phyloP scores from a whole-genome alignment of 2,888 invertebrate genomes.

The Malthinus seriepunctatus region DNA sequence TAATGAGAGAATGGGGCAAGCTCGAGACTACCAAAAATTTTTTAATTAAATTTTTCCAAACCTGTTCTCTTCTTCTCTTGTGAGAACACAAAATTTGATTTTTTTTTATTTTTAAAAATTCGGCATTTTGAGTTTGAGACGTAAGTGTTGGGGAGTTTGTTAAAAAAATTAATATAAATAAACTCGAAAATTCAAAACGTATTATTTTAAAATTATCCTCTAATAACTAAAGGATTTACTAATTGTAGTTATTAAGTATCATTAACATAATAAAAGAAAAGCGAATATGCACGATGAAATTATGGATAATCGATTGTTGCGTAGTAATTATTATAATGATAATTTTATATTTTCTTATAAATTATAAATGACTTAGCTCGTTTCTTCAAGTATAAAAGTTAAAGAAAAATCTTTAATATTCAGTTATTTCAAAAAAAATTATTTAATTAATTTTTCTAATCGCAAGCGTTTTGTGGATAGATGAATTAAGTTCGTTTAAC shows the following conservation, averaged over 20 bases:
- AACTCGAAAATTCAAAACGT: no score
- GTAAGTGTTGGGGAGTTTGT: no score
- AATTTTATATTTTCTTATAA: background rate
- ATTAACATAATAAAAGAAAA: slow-evolving; percentile 4
- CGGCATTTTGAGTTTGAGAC: no score
- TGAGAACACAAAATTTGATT: no score
- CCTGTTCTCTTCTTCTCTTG: no score
- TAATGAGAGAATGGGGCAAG: no score
- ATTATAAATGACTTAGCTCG: slow-evolving; percentile 6
- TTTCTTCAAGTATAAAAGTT: background rate
- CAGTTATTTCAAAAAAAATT: slow-evolving; percentile 10
- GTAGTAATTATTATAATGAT: slow-evolving; percentile 5
- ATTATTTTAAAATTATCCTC: no score
- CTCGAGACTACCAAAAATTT: no score
- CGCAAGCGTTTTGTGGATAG: background rate
- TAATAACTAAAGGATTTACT: background rate
- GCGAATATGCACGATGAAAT: background rate
- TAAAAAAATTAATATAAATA: no score
- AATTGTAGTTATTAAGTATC: background rate
- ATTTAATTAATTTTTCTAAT: slow-evolving; percentile 14
- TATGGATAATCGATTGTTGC: background rate
- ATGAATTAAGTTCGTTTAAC: slow-evolving; percentile 15
- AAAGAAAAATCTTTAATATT: slow-evolving; percentile 5
- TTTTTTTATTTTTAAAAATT: no score
- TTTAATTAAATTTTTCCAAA: no score